Conservation (phyloP, 2,888 invertebrate species). For the Lissonota sp. region DNA sequence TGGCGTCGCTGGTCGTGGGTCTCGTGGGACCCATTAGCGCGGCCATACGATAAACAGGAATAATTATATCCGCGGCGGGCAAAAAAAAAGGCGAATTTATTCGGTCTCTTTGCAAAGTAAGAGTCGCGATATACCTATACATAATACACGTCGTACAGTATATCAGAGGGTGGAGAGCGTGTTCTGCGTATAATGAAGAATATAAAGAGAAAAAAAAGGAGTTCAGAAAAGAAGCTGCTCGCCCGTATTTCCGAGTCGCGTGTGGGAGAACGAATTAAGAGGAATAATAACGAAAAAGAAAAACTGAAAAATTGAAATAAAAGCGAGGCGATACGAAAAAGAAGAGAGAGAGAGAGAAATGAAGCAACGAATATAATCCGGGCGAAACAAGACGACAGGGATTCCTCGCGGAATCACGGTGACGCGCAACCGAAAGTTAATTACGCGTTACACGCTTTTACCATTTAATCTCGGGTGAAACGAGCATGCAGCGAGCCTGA, state of each 20-base stretch:
- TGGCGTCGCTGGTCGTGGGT: conserved; percentile 26
- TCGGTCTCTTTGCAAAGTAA: conserved; percentile 28
- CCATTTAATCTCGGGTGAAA: conserved; percentile 66
- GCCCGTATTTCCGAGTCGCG: conserved; percentile 5
- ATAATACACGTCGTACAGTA: conserved; percentile 1
- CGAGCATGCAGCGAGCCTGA: conserved; percentile 35
- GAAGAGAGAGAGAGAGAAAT: conserved; percentile 6
- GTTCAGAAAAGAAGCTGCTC: conserved; percentile 20
- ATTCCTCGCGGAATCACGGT: conserved; percentile 57
- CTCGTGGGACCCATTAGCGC: conserved; percentile 56
- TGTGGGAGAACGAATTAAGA: conserved; percentile 44
- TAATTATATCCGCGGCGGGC: conserved; percentile 54
- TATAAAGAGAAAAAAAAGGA: conserved; percentile 27
- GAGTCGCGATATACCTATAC: background rate
- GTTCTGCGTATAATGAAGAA: conserved; percentile 1
- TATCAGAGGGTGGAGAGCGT: conserved; percentile 15
- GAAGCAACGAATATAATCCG: conserved; percentile 33
- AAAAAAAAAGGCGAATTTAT: conserved; percentile 65
- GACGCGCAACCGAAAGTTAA: conserved; percentile 60
- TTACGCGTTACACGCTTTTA: conserved; percentile 69
- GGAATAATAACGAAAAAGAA: conserved; percentile 20
- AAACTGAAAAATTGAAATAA: conserved; percentile 24
- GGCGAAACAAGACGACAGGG: conserved; percentile 62
- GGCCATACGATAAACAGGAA: conserved; percentile 58
- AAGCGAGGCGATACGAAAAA: conserved; percentile 44